Evolutionary conservation across 1,140 invertebrate species (phyloP).

Genomic region (Microplitis mediator): DNA sequence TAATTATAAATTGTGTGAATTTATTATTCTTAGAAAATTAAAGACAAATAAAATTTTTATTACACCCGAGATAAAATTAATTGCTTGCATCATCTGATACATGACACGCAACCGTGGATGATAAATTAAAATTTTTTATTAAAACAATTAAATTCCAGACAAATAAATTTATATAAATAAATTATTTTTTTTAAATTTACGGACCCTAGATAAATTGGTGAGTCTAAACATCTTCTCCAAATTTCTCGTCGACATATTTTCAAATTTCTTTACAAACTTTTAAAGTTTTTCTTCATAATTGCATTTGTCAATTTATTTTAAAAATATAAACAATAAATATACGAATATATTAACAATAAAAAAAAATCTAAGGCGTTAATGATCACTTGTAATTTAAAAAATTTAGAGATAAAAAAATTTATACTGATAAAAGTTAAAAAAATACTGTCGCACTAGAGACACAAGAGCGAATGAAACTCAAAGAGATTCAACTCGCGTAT

Average conservation of each 20-base stretch:
- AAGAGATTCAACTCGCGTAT: conserved; percentile 20
- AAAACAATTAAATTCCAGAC: not conserved
- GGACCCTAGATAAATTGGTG: conserved; percentile 46
- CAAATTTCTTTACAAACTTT: not conserved
- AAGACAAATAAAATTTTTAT: not conserved
- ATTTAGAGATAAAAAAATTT: not conserved
- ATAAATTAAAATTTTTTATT: not conserved
- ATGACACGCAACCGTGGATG: not conserved
- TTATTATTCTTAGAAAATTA: not conserved
- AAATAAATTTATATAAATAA: not conserved
- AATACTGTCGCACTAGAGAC: not conserved
- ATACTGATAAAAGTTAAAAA: not conserved
- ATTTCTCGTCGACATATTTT: conserved; percentile 37
- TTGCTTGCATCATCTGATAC: not conserved
- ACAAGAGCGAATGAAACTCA: conserved; percentile 5
- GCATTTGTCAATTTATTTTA: not conserved
- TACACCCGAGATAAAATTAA: not conserved
- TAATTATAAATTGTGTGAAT: not conserved
- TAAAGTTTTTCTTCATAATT: not conserved
- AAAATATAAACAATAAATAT: no score
- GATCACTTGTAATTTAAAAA: not conserved
- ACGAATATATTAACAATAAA: no score
- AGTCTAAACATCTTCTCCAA: conserved; percentile 53
- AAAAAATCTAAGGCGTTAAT: not conserved
- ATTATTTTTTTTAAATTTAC: conserved; percentile 21